phyloP scores from a whole-genome alignment of 1,140 invertebrate species.

The Dendrolimus kikuchii region DNA sequence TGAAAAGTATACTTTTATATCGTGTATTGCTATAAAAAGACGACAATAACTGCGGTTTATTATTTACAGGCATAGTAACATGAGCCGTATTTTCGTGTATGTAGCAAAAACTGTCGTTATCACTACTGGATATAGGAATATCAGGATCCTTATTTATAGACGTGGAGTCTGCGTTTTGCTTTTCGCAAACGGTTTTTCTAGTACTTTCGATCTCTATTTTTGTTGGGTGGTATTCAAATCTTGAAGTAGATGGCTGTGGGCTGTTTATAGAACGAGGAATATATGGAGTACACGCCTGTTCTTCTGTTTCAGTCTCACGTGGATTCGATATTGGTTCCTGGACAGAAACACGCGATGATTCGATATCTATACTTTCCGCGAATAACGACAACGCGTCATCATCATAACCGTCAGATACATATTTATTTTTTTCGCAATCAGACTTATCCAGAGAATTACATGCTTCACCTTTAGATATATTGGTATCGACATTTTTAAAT shows the following conservation, averaged over 20 bases:
- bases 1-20: conserved; percentile 26
- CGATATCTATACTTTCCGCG: conserved; percentile 50
- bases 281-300: conserved; percentile 27
- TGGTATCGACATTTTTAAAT: no score
- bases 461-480: no score
- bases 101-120: no score
- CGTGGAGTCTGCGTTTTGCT: conserved; percentile 18
- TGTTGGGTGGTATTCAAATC: conserved; percentile 26
- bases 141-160: conserved; percentile 14
- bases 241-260: conserved; percentile 6
- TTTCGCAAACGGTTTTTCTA: conserved; percentile 36
- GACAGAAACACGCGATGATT: conserved; percentile 18
- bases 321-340: conserved; percentile 12
- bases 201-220: conserved; percentile 2
- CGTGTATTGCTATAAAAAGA: conserved; percentile 13
- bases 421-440: not conserved
- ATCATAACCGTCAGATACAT: conserved; percentile 26
- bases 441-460: not conserved
- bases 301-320: not conserved
- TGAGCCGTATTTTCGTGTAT: no score
- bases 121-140: no score
- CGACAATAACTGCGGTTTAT: conserved; percentile 12
- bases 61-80: no score
- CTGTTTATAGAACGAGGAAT: conserved; percentile 20
- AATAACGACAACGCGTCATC: conserved; percentile 53